Evolutionary conservation across 2,113 vertebrate species (phyloP).

Genomic region (Gnathonemus echidnorhynchus): DNA sequence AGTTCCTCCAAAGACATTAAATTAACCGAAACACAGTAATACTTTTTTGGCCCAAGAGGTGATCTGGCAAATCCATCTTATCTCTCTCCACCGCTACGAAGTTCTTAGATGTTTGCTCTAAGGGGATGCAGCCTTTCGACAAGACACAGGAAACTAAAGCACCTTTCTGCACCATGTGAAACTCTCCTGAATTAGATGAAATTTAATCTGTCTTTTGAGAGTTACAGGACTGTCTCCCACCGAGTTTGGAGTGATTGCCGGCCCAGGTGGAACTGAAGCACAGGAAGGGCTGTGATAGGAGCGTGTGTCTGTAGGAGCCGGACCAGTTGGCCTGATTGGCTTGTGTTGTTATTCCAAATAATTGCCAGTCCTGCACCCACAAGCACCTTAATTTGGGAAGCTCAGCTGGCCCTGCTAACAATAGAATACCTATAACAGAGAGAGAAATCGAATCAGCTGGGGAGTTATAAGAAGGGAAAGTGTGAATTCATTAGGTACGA

Average conservation of each 20-base stretch:
- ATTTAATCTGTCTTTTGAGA: not conserved
- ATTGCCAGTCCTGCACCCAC: not conserved
- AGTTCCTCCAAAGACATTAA: not conserved
- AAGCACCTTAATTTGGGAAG: not conserved
- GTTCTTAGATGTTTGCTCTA: not conserved
- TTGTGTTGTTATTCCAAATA: constrained; percentile 3
- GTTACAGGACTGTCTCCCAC: not conserved
- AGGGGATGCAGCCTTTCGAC: not conserved
- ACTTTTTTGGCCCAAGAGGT: not conserved
- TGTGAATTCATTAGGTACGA: not conserved
- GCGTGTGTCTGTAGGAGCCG: not conserved
- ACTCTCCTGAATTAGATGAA: not conserved
- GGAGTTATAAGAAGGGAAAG: not conserved
- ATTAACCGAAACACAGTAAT: not conserved
- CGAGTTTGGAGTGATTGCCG: not conserved
- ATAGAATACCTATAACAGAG: not conserved
- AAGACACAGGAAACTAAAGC: not conserved
- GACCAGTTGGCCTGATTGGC: not conserved
- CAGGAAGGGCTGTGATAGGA: not conserved
- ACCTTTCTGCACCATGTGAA: not conserved
- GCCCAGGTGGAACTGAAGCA: not conserved
- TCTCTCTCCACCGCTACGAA: not conserved
- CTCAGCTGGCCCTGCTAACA: not conserved
- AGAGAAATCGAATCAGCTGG: not conserved
- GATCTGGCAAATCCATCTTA: not conserved